These are phyloP conservation scores for Aphyosemion australe DNA, from an alignment of 2,113 vertebrate genomes.

Conservation along the genomic window DNA sequence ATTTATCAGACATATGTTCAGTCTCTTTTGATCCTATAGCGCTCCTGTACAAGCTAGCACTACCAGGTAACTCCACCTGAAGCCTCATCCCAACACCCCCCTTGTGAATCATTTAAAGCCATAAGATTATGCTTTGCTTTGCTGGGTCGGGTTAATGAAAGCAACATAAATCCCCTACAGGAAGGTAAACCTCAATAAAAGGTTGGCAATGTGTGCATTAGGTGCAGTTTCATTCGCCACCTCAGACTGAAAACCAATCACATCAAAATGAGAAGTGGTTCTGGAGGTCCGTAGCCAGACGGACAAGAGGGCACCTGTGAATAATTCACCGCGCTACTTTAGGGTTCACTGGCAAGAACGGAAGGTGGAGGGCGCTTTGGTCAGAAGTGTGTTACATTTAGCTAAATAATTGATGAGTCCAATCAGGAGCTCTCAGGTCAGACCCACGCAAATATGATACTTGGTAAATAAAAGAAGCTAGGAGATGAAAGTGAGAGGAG, in stretches of 20 bases:
- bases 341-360: slow-evolving; percentile 38
- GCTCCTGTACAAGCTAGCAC: background rate
- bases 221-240: slow-evolving; percentile 35
- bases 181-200: slow-evolving; percentile 22
- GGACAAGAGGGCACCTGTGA: slow-evolving; percentile 41
- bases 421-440: slow-evolving; percentile 41
- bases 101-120: slow-evolving; percentile 16
- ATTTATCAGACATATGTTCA: background rate
- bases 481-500: slow-evolving; percentile 18
- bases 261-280: slow-evolving; percentile 35
- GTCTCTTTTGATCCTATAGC: background rate
- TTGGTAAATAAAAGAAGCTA: slow-evolving; percentile 34
- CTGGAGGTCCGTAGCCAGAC: slow-evolving; percentile 25
- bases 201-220: slow-evolving; percentile 23
- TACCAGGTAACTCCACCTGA: slow-evolving; percentile 7
- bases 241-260: slow-evolving; percentile 40
- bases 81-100: background rate
- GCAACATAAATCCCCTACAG: slow-evolving; percentile 21
- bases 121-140: slow-evolving; percentile 18
- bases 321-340: slow-evolving; percentile 55
- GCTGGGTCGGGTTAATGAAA: slow-evolving; percentile 18
- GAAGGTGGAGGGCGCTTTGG: slow-evolving; percentile 33
- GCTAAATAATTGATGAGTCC: slow-evolving; percentile 57
- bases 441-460: slow-evolving; percentile 21
- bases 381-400: slow-evolving; percentile 39